phyloP scores from a whole-genome alignment of 2,888 invertebrate genomes.

The Spodoptera littoralis region DNA sequence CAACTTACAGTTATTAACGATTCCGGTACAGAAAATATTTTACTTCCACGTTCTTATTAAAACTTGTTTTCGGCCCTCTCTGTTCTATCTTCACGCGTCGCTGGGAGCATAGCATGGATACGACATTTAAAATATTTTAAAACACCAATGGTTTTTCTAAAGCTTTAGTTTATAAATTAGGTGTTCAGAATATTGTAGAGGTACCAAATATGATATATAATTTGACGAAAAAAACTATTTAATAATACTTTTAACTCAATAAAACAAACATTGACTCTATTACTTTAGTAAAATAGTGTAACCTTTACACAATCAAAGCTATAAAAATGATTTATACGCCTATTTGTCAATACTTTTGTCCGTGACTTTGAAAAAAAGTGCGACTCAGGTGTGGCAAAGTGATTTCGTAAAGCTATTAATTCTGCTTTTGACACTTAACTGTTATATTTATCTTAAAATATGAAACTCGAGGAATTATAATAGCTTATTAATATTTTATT shows the following conservation, averaged over 20 bases:
- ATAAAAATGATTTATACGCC: conserved; percentile 54
- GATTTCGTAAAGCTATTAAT: conserved; percentile 50
- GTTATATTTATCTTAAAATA: conserved; percentile 40
- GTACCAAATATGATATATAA: not conserved
- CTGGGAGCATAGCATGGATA: conserved; percentile 69
- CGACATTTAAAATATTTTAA: conserved; percentile 27
- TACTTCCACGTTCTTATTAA: conserved; percentile 87
- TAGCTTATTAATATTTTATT: conserved; percentile 40
- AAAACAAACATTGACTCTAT: conserved; percentile 35
- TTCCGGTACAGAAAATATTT: conserved; percentile 87
- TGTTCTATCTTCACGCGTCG: conserved; percentile 75
- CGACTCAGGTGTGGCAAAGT: conserved; percentile 53
- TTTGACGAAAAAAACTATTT: conserved; percentile 10
- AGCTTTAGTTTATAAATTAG: too few relatives aligned
- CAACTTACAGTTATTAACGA: conserved; percentile 85
- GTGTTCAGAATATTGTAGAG: not conserved
- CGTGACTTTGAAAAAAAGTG: conserved; percentile 44
- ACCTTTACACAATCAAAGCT: conserved; percentile 40
- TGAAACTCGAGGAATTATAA: conserved; percentile 34
- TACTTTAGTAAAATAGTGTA: conserved; percentile 34
- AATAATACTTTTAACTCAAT: conserved; percentile 7
- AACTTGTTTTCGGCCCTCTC: conserved; percentile 83
- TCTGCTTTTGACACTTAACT: conserved; percentile 41
- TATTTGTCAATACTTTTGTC: conserved; percentile 48
- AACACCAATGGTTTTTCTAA: not conserved